Evolutionary conservation across 1,140 invertebrate species (phyloP).

Genomic region (Drosophila quadrilineata): DNA sequence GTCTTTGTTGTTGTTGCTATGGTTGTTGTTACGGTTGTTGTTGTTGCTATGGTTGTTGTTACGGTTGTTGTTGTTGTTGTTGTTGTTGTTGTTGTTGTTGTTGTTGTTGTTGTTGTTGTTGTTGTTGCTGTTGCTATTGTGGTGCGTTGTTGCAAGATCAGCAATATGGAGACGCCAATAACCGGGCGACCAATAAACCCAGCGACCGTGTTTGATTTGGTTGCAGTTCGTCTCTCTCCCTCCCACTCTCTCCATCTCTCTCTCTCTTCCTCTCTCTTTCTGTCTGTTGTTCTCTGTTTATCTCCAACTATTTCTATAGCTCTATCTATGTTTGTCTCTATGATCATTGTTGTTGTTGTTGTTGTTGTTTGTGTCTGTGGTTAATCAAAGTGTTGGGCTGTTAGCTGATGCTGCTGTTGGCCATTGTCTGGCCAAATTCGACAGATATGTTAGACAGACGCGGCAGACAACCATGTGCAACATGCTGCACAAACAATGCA

Average conservation of each 20-base stretch:
- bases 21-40: neutral
- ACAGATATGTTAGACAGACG: slow-evolving; percentile 54
- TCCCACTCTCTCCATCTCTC: neutral
- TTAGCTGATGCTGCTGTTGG: slow-evolving; percentile 5
- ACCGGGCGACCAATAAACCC: slow-evolving; percentile 22
- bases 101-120: neutral
- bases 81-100: neutral
- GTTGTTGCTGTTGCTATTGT: slow-evolving; percentile 1
- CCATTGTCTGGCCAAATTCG: slow-evolving; percentile 67
- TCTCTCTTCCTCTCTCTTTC: neutral
- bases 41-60: neutral
- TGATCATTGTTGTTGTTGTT: neutral
- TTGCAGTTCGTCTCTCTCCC: slow-evolving; percentile 9
- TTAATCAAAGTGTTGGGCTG: slow-evolving; percentile 55
- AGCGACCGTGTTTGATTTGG: slow-evolving; percentile 38
- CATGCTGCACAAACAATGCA: slow-evolving; percentile 7
- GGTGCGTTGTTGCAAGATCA: slow-evolving; percentile 67
- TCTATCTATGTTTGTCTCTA: slow-evolving; percentile 5
- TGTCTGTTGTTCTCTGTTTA: no score
- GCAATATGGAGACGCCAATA: slow-evolving; percentile 27
- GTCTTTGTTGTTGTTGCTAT: neutral
- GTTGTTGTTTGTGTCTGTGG: slow-evolving; percentile 37
- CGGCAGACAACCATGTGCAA: slow-evolving; percentile 18
- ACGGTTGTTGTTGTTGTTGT: neutral
- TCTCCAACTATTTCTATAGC: neutral